Evolutionary conservation across 53 echinoderm and acorn worm genomes (phyloP), one percentile per base, ranked within the genome.

Genomic region (Echinometra lucunter): DNA sequence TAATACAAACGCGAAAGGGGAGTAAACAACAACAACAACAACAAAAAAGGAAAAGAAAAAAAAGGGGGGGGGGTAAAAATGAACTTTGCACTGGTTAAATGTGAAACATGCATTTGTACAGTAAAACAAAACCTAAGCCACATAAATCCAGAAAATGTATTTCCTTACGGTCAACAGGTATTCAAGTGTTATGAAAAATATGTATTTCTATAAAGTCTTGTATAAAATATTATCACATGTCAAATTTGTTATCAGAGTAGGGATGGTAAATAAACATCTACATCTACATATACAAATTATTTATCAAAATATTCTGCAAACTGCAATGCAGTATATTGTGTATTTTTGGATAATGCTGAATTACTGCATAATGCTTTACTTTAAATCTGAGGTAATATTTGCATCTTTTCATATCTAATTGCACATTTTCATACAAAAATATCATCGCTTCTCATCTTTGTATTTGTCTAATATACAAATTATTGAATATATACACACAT

Each of bases 391-490:
- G 78, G 78, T 78, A 78, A 78, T 21, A 21, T 78, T 78, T 19
- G 23, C 0, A 78, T 18, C 19, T 38, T 18, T 78, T 37, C 17
- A 75, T 75, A 15, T 38, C 12, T 78, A 42, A 78, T 78, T 78
- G 78, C 78, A 78, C 78, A 19, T 40, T 38, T 23, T 40, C 78
- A 78, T 78, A 4, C 38, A 53, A 75, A 78, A 42, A 42, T 78
- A 78, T 5, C 13, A 78, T 38, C 78, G 42, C 38, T 78, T 30
- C 10, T 19, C 32, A 70, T 49, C 30, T n/a, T n/a, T n/a, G n/a
- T n/a, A 72, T 30, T 34, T 72, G 38, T 78, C 78, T 40, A 78
- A 78, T 78, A 78, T 78, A 78, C 78, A 78, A 40, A 78, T 78
- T 42, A 78, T 38, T 78, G 35, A 1, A 42, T 78, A 78, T 78